Base-by-base conservation (phyloP, 1,140 invertebrate species). In the Bombyx mandarina region DNA sequence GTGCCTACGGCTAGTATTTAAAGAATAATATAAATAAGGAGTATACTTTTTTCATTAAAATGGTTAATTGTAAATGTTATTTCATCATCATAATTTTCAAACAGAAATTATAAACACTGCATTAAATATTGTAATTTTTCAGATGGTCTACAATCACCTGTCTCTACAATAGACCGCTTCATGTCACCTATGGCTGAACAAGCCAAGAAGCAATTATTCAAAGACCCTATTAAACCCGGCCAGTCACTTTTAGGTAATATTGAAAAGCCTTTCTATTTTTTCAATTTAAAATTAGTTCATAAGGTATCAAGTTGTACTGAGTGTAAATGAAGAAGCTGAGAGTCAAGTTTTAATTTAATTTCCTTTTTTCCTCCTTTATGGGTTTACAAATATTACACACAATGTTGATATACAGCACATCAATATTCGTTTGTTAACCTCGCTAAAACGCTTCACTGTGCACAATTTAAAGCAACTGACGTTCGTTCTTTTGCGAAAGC, bases 131-230 rank as follows among this genome's bases (percentile, higher is more conserved):
- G 3, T 55, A 3, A 18, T 56, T 59, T 66, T 49, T 48, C 61
- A 82, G 75, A 73, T 70, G 71, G 72, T 42, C 51, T 81, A 58
- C 83, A 89, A 63, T 90, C 89, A 2, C 90, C 90, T 8, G 79
- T 83, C 9, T 87, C 89, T 18, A 83, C 1, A 84, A 85, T 43
- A 90, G 90, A 91, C 53, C 71, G 91, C 65, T 93, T 92, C 2
- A 71, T 90, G 2, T 66, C 85, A 8, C 78, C 85, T 5, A 86
- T 86, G 42, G 88, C 88, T 10, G 85, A 88, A 10, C 67, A 89
- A 55, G 89, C 87, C 3, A 91, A 90, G 62, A 92, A 90, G 65
- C 90, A 91, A 56, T 70, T 92, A 6, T 92, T 92, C 60, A 79
- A 88, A 45, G 91, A 91, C 43, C 77, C 71, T 43, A 87, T 90